Percentiles rank a stretch among this genome's conserved stretches.
phyloP scores from a whole-genome alignment of 2,113 vertebrate genomes.

The Alectura lathami region DNA sequence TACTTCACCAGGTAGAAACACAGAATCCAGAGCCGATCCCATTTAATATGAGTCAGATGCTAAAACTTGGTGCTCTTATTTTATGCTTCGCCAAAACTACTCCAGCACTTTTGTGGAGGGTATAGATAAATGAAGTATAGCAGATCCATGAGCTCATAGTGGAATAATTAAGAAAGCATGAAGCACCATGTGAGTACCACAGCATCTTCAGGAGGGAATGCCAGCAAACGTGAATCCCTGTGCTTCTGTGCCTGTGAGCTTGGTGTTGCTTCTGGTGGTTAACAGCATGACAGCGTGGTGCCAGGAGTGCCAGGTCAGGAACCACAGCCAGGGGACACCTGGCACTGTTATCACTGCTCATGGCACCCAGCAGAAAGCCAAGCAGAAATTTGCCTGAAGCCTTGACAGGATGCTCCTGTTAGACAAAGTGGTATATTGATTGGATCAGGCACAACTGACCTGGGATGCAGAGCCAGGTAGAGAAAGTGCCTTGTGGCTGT shows the following conservation, averaged over 20 bases:
- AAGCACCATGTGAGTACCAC: not conserved
- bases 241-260: not conserved
- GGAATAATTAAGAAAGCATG: not conserved
- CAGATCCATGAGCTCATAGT: not conserved
- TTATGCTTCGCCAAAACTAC: not conserved
- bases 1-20: not conserved
- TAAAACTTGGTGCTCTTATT: not conserved
- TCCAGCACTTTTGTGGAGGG: not conserved
- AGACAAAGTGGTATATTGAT: not conserved
- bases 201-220: not conserved
- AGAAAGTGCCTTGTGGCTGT: not conserved
- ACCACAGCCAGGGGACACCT: not conserved
- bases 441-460: not conserved
- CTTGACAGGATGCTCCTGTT: not conserved
- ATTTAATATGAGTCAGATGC: not conserved
- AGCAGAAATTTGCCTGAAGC: not conserved
- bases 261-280: not conserved
- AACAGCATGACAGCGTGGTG: fast-evolving
- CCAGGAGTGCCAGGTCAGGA: not conserved
- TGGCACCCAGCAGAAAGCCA: not conserved
- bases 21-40: not conserved
- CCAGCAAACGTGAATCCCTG: not conserved
- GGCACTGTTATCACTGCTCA: not conserved
- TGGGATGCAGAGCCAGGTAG: not conserved
- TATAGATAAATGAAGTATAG: not conserved